phyloP scores from a whole-genome alignment of 1,140 invertebrate species.

The Metaphire vulgaris region DNA sequence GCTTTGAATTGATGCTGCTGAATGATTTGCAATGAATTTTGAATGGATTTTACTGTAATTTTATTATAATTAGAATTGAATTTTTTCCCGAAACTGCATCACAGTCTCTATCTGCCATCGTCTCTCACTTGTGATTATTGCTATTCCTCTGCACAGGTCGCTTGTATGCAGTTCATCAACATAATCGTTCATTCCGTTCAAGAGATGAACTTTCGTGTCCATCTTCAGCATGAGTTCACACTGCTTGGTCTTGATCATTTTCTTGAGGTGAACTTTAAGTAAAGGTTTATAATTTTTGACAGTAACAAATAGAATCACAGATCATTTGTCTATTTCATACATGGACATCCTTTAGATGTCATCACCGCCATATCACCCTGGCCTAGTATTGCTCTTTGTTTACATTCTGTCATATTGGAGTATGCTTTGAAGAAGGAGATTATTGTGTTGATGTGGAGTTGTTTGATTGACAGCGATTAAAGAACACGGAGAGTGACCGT shows the following conservation, averaged over 20 bases:
- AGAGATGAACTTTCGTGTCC: conserved; percentile 97
- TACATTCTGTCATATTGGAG: background rate
- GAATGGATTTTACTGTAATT: no score
- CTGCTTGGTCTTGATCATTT: conserved; percentile 90
- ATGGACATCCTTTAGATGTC: background rate
- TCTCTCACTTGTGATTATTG: no score
- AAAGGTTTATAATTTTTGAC: no score
- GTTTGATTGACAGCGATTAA: conserved; percentile 63
- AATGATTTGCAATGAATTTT: no score
- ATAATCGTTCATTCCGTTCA: conserved; percentile 98
- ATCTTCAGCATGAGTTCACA: conserved; percentile 97
- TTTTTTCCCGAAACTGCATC: no score
- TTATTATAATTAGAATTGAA: no score
- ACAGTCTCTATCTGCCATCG: no score
- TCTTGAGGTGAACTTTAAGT: conserved; percentile 65
- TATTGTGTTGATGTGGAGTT: conserved; percentile 5
- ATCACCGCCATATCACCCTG: no score
- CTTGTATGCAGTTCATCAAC: conserved; percentile 99
- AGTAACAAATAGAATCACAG: background rate
- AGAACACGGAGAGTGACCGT: conserved; percentile 91
- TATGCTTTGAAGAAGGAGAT: conserved; percentile 2
- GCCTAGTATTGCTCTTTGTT: no score
- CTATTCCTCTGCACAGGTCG: conserved; percentile 63
- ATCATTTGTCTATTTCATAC: background rate
- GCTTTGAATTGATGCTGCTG: no score